Base-by-base conservation (phyloP, 2,113 vertebrate species). In the Siphamia tubifer region DNA sequence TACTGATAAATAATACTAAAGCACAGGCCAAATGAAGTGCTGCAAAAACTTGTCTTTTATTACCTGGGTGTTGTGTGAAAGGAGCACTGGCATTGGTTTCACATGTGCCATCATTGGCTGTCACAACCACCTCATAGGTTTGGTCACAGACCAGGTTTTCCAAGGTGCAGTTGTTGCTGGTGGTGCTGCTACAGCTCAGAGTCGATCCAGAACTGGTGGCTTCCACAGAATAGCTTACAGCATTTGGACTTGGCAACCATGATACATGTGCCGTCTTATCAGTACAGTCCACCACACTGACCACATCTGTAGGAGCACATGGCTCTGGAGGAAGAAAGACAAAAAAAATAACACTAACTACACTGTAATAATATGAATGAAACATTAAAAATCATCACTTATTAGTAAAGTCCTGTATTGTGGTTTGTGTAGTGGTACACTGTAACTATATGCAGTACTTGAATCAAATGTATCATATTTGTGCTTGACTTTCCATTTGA, bases 51-150 rank as follows among this genome's bases (percentile, higher is more conserved):
- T 39, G 12, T 15, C 34, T 51, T 19, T 51, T 54, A 28, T 36
- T 88, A 92, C 90, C 88, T 88, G 66, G 42, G 8, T 75, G 55
- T 72, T 84, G 86, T 28, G 20, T 64, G 52, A 79, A 60, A 44
- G 80, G 35, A 27, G 21, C 34, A 20, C 86, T 88, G 61, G 39
- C 13, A 16, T 28, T 56, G 54, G 87, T 92, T 49, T 64, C 24
- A 21, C 91, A 92, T 4, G 16, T 80, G 2, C 81, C 67, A 3
- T 92, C 84, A 4, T 49, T 68, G 23, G 87, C 85, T 0, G 60
- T 48, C 4, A 90, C 88, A 0, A 16, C 13, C 21, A 91, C 49
- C 17, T 64, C 20, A 8, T 92, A 89, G 0, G 1, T 13, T 12
- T 68, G 56, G 8, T 76, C 87, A 4, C 90, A 91, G 66, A 47